phyloP scores from a whole-genome alignment of 92 coral and sea anemone genomes.

The Epizoanthus ramosus region DNA sequence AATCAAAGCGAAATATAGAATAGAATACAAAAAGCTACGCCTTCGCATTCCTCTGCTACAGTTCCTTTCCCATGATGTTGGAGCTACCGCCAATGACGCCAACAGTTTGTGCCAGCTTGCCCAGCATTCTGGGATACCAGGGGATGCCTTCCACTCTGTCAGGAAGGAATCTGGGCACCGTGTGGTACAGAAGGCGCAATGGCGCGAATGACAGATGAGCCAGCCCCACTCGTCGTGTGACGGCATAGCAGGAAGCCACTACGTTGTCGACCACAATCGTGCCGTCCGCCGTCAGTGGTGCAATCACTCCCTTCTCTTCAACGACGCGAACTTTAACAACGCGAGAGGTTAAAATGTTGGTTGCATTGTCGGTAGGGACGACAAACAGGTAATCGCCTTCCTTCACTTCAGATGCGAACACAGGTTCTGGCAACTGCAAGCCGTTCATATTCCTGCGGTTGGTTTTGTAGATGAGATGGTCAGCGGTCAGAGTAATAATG shows the following conservation, averaged over 20 bases:
- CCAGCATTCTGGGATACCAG: background rate
- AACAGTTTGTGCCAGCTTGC: background rate
- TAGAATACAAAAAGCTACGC: background rate
- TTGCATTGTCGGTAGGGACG: slow-evolving; percentile 16
- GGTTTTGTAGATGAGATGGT: slow-evolving; percentile 77
- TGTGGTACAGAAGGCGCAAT: slow-evolving; percentile 58
- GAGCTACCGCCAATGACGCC: slow-evolving; percentile 1
- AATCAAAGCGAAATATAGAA: background rate
- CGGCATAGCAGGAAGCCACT: slow-evolving; percentile 85
- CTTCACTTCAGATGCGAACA: slow-evolving; percentile 26
- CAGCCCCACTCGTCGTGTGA: slow-evolving; percentile 55
- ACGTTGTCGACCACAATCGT: slow-evolving; percentile 82
- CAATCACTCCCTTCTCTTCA: slow-evolving; percentile 69
- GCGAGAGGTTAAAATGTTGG: slow-evolving; percentile 49
- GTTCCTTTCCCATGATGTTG: background rate
- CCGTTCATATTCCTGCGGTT: slow-evolving; percentile 36
- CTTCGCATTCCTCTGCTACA: background rate
- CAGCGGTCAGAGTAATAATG: slow-evolving; percentile 63
- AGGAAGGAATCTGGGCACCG: slow-evolving; percentile 41
- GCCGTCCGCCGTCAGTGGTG: slow-evolving; percentile 84
- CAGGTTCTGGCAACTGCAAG: slow-evolving; percentile 10
- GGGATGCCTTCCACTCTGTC: background rate
- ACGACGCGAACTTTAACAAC: slow-evolving; percentile 52
- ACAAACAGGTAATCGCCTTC: slow-evolving; percentile 69
- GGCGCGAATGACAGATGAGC: slow-evolving; percentile 79